Evolutionary conservation across 2,888 invertebrate genomes (phyloP).

Genomic region (Nysson spinosus): DNA sequence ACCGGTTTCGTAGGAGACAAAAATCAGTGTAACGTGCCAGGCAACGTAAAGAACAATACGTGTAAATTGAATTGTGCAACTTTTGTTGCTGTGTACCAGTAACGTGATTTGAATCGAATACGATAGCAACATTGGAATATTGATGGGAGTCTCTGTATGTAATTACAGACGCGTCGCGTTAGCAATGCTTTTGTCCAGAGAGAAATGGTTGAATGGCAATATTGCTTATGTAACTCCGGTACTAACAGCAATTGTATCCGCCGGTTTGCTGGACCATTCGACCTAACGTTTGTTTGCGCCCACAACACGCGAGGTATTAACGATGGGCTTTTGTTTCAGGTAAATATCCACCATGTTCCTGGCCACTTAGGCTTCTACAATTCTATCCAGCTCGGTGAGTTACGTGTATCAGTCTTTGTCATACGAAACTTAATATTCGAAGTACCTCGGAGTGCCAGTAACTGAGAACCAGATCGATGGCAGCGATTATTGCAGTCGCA

Average conservation of each 20-base stretch:
- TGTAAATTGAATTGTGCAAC: too few species aligned
- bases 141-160: too few species aligned
- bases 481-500: too few species aligned
- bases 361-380: background rate
- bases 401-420: slow-evolving; percentile 1
- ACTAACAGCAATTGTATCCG: slow-evolving; percentile 14
- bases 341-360: slow-evolving; percentile 42
- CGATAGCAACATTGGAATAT: too few species aligned
- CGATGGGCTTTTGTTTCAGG: slow-evolving; percentile 45
- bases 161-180: slow-evolving; percentile 39
- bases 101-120: too few species aligned
- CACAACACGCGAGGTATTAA: slow-evolving; percentile 20
- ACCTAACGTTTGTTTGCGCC: slow-evolving; percentile 24
- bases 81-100: too few species aligned
- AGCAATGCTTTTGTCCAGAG: slow-evolving; percentile 32
- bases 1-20: too few species aligned
- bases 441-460: too few species aligned
- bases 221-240: background rate
- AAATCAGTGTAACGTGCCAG: too few species aligned
- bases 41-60: too few species aligned
- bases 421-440: too few species aligned
- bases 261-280: slow-evolving; percentile 26
- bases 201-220: slow-evolving; percentile 10
- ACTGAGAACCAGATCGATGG: too few species aligned
- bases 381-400: slow-evolving; percentile 31